A percentile compares a stretch with the other conserved stretches of the same genome.
These are phyloP conservation scores for Cebidichthys violaceus DNA, from an alignment of 2,113 vertebrate species.

Conservation along the genomic window DNA sequence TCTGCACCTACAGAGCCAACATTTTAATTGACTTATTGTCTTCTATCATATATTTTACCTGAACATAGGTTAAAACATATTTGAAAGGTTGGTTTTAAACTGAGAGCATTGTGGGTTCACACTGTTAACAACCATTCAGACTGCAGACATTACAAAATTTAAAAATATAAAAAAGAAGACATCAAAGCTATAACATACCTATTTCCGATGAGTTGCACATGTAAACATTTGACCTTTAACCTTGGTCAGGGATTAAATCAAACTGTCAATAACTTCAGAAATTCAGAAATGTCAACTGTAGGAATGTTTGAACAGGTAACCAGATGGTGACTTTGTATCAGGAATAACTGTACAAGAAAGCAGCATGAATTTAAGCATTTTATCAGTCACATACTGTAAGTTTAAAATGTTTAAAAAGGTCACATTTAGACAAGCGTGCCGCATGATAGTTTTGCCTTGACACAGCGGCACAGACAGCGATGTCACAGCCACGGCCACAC, in stretches of 20 bases:
- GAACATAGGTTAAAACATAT: neutral
- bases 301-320: conserved; percentile 5
- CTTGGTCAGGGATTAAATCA: conserved; percentile 20
- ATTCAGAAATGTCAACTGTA: neutral
- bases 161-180: neutral
- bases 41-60: neutral
- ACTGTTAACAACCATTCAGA: neutral
- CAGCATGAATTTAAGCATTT: neutral
- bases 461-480: no score
- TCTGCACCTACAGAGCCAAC: neutral
- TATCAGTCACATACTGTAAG: neutral
- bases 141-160: neutral
- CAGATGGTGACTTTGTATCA: conserved; percentile 1
- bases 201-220: conserved; percentile 31
- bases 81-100: neutral
- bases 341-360: neutral
- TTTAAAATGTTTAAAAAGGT: neutral
- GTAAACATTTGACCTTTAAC: conserved; percentile 27
- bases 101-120: neutral
- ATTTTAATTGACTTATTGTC: neutral
- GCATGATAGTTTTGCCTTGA: no score
- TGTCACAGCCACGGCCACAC: no score
- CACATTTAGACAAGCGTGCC: no score
- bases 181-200: conserved; percentile 43
- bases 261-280: conserved; percentile 28